Percentiles rank a stretch among this genome's conserved stretches.
Conservation (phyloP, 1,140 invertebrate species). For the Rhopalosiphum padi region DNA sequence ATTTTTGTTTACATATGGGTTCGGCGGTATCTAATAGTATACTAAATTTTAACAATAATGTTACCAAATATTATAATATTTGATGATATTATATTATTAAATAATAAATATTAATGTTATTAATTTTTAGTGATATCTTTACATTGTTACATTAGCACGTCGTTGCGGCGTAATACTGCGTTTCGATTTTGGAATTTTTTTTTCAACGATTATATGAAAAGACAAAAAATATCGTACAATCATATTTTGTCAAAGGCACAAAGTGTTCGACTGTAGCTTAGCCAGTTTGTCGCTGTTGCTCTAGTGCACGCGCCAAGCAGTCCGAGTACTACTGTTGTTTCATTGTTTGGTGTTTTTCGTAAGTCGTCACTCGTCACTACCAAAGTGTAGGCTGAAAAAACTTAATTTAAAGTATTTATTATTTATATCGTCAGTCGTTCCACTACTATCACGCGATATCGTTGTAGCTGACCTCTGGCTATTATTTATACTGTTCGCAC, state of each 20-base stretch:
- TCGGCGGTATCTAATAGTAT: neutral
- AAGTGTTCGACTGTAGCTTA: neutral
- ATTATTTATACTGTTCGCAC: neutral
- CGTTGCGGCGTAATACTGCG: neutral
- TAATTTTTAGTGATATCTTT: neutral
- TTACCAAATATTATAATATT: neutral
- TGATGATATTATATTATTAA: too few relatives aligned
- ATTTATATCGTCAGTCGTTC: neutral
- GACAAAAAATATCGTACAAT: neutral
- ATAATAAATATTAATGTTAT: too few relatives aligned
- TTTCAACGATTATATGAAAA: neutral
- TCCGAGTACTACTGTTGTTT: neutral
- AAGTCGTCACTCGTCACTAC: neutral
- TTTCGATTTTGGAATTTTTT: neutral
- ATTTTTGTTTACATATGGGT: constrained; percentile 37
- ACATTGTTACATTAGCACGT: neutral
- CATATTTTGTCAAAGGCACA: neutral
- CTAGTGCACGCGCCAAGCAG: neutral
- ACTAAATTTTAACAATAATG: neutral
- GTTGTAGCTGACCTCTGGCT: neutral
- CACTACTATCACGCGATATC: neutral
- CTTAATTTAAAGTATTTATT: too few relatives aligned
- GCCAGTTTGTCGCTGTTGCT: neutral
- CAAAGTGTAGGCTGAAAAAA: neutral
- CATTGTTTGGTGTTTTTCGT: neutral